Evolutionary conservation across 2,888 invertebrate species (phyloP).

Genomic region (Zhengitettix transpicula): DNA sequence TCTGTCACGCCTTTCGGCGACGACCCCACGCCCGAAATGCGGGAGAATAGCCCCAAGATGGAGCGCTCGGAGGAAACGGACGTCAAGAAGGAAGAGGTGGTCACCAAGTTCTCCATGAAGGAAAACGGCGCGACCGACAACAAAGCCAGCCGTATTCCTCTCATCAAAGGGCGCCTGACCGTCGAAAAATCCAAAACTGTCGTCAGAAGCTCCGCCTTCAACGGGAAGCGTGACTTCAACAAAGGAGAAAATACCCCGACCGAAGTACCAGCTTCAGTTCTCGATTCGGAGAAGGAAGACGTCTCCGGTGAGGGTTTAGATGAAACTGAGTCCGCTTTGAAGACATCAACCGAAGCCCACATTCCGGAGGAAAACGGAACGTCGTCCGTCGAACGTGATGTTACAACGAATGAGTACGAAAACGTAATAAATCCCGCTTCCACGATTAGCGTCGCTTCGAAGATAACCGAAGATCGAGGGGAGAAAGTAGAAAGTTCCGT

Average conservation of each 20-base stretch:
- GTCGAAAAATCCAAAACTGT: slow-evolving; percentile 5
- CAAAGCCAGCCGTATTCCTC: slow-evolving; percentile 9
- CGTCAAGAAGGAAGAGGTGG: not conserved
- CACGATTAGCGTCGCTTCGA: too few relatives aligned
- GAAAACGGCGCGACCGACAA: not conserved
- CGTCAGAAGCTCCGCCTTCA: slow-evolving; percentile 3
- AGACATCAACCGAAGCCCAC: too few relatives aligned
- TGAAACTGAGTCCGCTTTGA: too few relatives aligned
- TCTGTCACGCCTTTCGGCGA: slow-evolving; percentile 63
- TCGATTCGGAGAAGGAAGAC: too few relatives aligned
- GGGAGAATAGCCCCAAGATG: not conserved
- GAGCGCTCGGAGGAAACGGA: not conserved
- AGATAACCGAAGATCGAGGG: too few relatives aligned
- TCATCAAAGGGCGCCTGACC: slow-evolving; percentile 4
- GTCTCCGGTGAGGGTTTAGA: too few relatives aligned
- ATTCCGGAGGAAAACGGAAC: not conserved
- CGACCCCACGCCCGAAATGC: not conserved
- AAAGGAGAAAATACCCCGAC: too few relatives aligned
- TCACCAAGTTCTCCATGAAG: not conserved
- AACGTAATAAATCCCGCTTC: too few relatives aligned
- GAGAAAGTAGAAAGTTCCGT: too few relatives aligned
- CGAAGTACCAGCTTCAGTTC: too few relatives aligned
- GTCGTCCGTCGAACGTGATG: too few relatives aligned
- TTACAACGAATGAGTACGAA: too few relatives aligned
- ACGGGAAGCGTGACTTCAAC: slow-evolving; percentile 3